Base-by-base conservation (phyloP, 2,888 invertebrate species). In the Tipula helvola region DNA sequence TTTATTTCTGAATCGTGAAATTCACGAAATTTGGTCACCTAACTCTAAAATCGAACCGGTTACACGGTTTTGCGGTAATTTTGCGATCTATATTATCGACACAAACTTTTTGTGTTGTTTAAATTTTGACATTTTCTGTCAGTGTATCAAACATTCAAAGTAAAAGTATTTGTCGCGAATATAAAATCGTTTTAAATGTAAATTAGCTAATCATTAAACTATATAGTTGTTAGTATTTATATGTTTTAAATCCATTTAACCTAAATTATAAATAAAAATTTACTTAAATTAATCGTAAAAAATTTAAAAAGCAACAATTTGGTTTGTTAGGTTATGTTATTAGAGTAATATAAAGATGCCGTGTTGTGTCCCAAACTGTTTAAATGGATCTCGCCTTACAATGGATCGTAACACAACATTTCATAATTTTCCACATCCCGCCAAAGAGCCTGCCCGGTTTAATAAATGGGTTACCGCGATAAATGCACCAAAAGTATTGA, bases 351-450 rank as follows among this genome's bases (percentile, higher is more conserved):
- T 83, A 57, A 86, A 16, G 16, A 86, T 86, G 86, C 16, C 86
- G 36, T 86, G 86, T n/a, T 86, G 86, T 86, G 57, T 86, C 10
- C 52, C 52, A 13, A 28, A 57, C 36, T 86, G 86, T 86, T 36
- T n/a, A 4, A 86, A 86, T 86, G 28, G 10, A 13, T 44, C 36
- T n/a, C 86, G 86, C 10, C 10, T 10, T 0, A 44, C 36, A 85
- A n/a, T 52, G 10, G 41, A 86, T 86, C 52, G 57, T 36, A 57
- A 0, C 0, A 87, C 47, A n/a, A 83, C 87, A 8, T 86, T 86
- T 86, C 87, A 87, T 83, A 84, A 47, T 16, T 87, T 87, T 85
- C 87, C 87, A 10, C 87, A 87, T 86, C 87, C 87, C 1, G 3
- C 12, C 2, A 87, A 86, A 39, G 41, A 42, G 8, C 2, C 12